These are phyloP conservation scores for Sanderia malayensis DNA, from an alignment of 30 jellyfish, hydroid and myxozoan species.

Conservation along the genomic window DNA sequence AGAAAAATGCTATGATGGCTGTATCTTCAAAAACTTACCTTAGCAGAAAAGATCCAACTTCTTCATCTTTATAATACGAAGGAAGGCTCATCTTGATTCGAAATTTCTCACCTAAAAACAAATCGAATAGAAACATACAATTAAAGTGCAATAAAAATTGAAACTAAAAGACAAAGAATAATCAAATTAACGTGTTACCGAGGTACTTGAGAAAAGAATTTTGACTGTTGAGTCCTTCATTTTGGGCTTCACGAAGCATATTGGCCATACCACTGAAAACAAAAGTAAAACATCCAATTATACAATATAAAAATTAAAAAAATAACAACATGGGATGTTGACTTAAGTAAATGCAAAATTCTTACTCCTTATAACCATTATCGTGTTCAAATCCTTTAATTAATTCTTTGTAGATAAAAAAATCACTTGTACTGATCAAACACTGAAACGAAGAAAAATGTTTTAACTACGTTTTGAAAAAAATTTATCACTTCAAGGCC, in stretches of 20 bases:
- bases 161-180: too few relatives aligned
- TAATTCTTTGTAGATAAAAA: slow-evolving; percentile 73
- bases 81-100: slow-evolving; percentile 78
- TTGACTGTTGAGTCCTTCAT: slow-evolving; percentile 73
- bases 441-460: too few relatives aligned
- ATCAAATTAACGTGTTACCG: too few relatives aligned
- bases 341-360: too few relatives aligned
- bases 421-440: slow-evolving; percentile 61
- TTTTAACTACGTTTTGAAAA: too few relatives aligned
- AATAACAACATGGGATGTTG: neutral
- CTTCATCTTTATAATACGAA: slow-evolving; percentile 93
- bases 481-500: too few relatives aligned
- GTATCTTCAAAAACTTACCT: slow-evolving; percentile 82
- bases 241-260: slow-evolving; percentile 84
- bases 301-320: neutral
- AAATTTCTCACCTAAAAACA: slow-evolving; percentile 86
- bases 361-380: slow-evolving; percentile 86
- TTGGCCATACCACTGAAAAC: slow-evolving; percentile 78
- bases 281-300: too few relatives aligned
- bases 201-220: slow-evolving; percentile 79
- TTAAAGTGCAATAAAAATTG: too few relatives aligned
- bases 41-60: slow-evolving; percentile 64
- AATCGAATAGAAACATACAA: too few relatives aligned
- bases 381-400: slow-evolving; percentile 70
- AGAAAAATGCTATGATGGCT: slow-evolving; percentile 63